These are phyloP conservation scores for Squalus acanthias DNA, from an alignment of 2,797 vertebrate genomes.

Conservation along the genomic window DNA sequence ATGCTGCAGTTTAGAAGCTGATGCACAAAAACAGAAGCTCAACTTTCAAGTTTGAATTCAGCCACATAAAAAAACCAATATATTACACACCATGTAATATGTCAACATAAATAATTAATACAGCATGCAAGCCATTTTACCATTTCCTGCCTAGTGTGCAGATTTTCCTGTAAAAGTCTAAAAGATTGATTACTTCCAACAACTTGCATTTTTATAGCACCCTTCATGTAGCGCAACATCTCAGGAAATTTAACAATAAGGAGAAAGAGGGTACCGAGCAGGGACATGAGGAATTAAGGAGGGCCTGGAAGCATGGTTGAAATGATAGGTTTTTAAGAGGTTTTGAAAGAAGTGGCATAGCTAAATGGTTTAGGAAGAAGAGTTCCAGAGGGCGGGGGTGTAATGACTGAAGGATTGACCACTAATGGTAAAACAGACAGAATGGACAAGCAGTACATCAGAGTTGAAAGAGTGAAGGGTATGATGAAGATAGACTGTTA, in stretches of 20 bases:
- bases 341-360: neutral
- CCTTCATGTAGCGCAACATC: neutral
- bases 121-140: neutral
- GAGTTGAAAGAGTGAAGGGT: neutral
- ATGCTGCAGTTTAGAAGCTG: neutral
- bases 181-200: neutral
- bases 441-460: neutral
- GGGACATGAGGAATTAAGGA: neutral
- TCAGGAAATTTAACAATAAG: neutral
- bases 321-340: neutral
- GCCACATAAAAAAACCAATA: neutral
- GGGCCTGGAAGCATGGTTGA: neutral
- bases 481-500: neutral
- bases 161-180: neutral
- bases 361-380: neutral
- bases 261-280: neutral
- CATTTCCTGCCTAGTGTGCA: neutral
- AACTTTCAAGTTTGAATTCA: neutral
- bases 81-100: neutral
- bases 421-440: neutral
- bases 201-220: neutral
- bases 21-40: neutral
- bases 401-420: neutral
- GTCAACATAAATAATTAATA: neutral
- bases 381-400: too few species aligned